These are phyloP conservation scores for Steinernema carpocapsae DNA, from an alignment of 2,888 invertebrate genomes.

Conservation along the genomic window DNA sequence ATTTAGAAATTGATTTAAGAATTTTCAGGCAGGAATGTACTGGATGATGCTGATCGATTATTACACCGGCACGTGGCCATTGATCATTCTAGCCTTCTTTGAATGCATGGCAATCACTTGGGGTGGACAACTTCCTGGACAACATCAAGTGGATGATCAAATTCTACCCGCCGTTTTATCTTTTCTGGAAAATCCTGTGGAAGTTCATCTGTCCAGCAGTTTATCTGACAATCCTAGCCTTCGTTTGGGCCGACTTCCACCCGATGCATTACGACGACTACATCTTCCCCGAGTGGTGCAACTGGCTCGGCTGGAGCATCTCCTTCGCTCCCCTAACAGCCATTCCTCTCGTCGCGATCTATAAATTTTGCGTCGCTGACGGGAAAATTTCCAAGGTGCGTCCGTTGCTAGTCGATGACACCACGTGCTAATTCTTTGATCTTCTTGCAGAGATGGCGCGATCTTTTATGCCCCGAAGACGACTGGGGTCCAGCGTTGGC, in stretches of 20 bases:
- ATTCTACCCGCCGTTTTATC: constrained; percentile 73
- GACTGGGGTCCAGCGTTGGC: constrained; percentile 70
- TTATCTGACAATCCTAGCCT: constrained; percentile 78
- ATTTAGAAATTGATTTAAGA: constrained; percentile 35
- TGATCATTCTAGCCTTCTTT: constrained; percentile 74
- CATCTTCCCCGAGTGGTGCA: constrained; percentile 74
- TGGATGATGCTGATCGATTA: constrained; percentile 73
- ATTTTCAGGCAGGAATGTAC: constrained; percentile 70
- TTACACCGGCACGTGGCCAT: constrained; percentile 73
- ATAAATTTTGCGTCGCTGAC: constrained; percentile 69
- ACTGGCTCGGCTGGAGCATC: constrained; percentile 78
- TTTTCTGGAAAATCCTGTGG: constrained; percentile 81
- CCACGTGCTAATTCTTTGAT: not conserved
- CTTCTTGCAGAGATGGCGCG: constrained; percentile 59
- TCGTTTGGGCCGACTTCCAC: constrained; percentile 78
- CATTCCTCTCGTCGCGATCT: constrained; percentile 76
- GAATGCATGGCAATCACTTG: constrained; percentile 73
- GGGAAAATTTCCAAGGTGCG: constrained; percentile 66
- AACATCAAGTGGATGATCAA: constrained; percentile 74
- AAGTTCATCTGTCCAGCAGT: constrained; percentile 77
- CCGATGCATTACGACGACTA: constrained; percentile 77
- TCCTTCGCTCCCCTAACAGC: constrained; percentile 78
- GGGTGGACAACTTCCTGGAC: constrained; percentile 72
- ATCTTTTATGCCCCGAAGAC: constrained; percentile 65
- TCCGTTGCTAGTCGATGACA: not conserved